Conservation (phyloP, 2,113 vertebrate species). For the Dromiciops gliroides region DNA sequence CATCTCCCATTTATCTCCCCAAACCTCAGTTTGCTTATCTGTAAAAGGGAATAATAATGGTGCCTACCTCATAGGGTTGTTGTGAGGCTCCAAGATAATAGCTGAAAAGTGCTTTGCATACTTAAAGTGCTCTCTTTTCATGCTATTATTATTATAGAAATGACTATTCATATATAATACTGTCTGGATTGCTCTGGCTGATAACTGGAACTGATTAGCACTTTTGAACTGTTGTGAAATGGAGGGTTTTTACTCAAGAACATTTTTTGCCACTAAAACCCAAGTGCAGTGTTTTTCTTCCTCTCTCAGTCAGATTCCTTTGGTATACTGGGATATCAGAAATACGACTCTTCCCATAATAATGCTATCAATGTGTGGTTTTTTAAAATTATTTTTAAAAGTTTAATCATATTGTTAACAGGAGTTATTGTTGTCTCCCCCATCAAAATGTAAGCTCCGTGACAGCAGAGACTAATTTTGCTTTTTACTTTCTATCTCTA, state of each 20-base stretch:
- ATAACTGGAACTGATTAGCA: not conserved
- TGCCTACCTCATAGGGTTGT: not conserved
- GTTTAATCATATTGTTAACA: not conserved
- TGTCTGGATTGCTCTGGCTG: not conserved
- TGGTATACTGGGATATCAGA: not conserved
- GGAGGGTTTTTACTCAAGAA: too few relatives aligned
- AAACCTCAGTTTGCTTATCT: not conserved
- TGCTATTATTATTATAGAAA: not conserved
- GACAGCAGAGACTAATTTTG: not conserved
- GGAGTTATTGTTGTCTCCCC: not conserved
- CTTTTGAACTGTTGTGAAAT: too few relatives aligned
- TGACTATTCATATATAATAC: not conserved
- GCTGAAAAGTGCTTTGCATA: not conserved
- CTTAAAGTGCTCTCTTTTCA: not conserved
- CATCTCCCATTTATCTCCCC: not conserved
- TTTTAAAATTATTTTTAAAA: not conserved
- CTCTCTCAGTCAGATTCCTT: not conserved
- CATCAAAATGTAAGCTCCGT: not conserved
- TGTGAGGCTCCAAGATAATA: not conserved
- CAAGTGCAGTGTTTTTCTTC: not conserved
- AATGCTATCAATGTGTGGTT: not conserved
- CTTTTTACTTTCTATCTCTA: not conserved
- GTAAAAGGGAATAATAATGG: not conserved
- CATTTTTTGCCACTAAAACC: not conserved
- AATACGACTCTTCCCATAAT: not conserved